These are phyloP conservation scores for zebrafish (Danio rerio) DNA, from an alignment of 2,113 vertebrate species.

Conservation along the genomic window GRCz12tu NC_133188.1:36620001-36620500, in stretches of 20 bases:
- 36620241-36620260: neutral
- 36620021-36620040: no score
- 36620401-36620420: neutral
- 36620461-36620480: constrained; percentile 19
- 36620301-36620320: constrained; percentile 10
- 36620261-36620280: constrained; percentile 4
- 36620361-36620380: constrained; percentile 17
- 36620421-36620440: neutral
- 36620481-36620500: neutral
- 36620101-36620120: neutral
- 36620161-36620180: neutral
- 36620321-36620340: constrained; percentile 1
- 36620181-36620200: no score
- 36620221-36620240: neutral
- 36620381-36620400: neutral
- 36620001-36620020: no score
- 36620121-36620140: neutral
- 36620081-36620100: neutral
- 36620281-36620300: neutral
- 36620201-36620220: neutral
- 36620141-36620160: constrained; percentile 1
- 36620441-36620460: neutral
- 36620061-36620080: no score
- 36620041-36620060: no score
- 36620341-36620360: constrained; percentile 7